These are phyloP conservation scores for Drosophila insularis DNA, from an alignment of 1,140 invertebrate genomes.

Conservation along the genomic window DNA sequence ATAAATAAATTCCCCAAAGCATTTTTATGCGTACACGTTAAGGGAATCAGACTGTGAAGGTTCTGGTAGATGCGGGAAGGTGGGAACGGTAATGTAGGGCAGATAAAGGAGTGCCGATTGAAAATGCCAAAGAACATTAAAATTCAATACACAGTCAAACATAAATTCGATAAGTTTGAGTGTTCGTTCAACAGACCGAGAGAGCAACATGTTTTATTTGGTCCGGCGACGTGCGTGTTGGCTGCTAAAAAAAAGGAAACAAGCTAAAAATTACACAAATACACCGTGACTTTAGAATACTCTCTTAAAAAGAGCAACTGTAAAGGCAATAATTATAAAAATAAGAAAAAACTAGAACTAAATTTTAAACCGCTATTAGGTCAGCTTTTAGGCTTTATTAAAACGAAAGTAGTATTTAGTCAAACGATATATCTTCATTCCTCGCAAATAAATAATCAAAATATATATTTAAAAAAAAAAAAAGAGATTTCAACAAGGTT, in stretches of 20 bases:
- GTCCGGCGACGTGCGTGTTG: constrained; percentile 57
- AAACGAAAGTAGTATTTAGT: too few relatives aligned
- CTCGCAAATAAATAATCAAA: too few relatives aligned
- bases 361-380: too few relatives aligned
- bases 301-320: not conserved
- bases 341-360: too few relatives aligned
- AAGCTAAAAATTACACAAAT: not conserved
- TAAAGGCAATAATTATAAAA: too few relatives aligned
- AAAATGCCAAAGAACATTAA: constrained; percentile 58
- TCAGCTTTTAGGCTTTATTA: too few relatives aligned
- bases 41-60: not conserved
- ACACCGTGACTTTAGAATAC: not conserved
- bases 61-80: not conserved
- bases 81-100: not conserved
- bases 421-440: too few relatives aligned
- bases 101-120: constrained; percentile 18
- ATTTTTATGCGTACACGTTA: constrained; percentile 52
- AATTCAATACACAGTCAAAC: constrained; percentile 75
- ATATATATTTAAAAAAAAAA: too few relatives aligned
- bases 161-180: constrained; percentile 78
- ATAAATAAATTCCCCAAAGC: constrained; percentile 46
- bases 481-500: too few relatives aligned
- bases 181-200: constrained; percentile 48
- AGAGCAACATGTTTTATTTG: constrained; percentile 76
- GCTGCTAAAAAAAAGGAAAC: constrained; percentile 10